Percentiles rank a stretch among this genome's conserved stretches.
These are phyloP conservation scores for Drosophila melanocephala DNA, from an alignment of 2,888 invertebrate genomes.

Conservation along the genomic window DNA sequence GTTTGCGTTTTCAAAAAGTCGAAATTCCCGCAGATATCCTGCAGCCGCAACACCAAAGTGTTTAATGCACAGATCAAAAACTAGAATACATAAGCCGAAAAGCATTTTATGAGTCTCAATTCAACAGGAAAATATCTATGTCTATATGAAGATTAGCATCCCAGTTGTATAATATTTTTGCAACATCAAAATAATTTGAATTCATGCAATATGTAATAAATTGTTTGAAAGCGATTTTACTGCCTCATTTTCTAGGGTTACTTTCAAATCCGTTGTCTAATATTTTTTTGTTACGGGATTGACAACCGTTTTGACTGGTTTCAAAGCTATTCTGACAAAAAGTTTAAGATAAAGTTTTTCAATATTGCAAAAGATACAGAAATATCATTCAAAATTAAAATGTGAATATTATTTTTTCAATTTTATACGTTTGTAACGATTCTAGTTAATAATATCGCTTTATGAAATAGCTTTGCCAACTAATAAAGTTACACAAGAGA, in stretches of 20 bases:
- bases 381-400: neutral
- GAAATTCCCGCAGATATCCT: slow-evolving; percentile 17
- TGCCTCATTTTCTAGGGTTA: neutral
- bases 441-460: neutral
- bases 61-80: neutral
- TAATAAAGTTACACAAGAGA: neutral
- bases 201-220: neutral
- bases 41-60: neutral
- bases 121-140: neutral
- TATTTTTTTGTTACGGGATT: neutral
- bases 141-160: neutral
- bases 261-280: neutral
- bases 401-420: neutral
- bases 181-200: neutral
- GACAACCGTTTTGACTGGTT: neutral
- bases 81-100: neutral
- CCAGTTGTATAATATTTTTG: neutral
- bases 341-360: neutral
- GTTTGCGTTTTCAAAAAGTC: slow-evolving; percentile 25
- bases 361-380: neutral
- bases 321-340: neutral
- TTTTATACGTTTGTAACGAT: neutral
- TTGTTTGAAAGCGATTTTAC: neutral
- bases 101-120: neutral
- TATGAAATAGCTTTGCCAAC: neutral